Evolutionary conservation across 2,888 invertebrate species (phyloP), one percentile per base, ranked within the genome.

Genomic region (Amiota minor): DNA sequence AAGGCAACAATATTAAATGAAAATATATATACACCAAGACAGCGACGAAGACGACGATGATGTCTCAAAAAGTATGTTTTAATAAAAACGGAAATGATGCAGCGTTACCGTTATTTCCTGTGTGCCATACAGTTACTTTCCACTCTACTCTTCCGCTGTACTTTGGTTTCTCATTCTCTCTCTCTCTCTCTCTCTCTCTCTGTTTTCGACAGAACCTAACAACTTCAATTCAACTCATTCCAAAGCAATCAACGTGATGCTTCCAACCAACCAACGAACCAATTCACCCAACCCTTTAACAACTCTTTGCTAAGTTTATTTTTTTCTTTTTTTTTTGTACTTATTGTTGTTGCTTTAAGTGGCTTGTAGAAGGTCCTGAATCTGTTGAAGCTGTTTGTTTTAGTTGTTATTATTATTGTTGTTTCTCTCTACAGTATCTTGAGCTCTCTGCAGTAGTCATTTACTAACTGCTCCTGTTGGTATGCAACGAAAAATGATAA

Each of bases 81-180:
- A 84, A 83, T 84, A 84, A 83, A 83, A 84, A 82, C 84, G 83
- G 83, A 83, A 84, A 83, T 84, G 84, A 83, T 84, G 80, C 83
- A 83, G 83, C 84, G 83, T 81, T 83, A 84, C 83, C 84, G 83
- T 84, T 81, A 83, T 84, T 84, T 83, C 83, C 84, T 83, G 84
- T 81, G 35, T 35, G 35, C 35, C 35, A 35, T 8, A 35, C 35
- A 35, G 35, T 35, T 35, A 35, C 35, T 35, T 84, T 81, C 81
- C 76, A 78, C 77, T 74, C 78, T 83, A 81, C 83, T 83, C 78
- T 82, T 81, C 79, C 80, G 18, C 47, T 65, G 78, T 35, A 35
- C 4, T 35, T 35, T 35, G 35, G 35, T 35, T 35, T 35, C 35
- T 35, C 35, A 35, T 35, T 35, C 6, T 35, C 23, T 23, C n/a